phyloP scores from a whole-genome alignment of 2,888 invertebrate species.

The Fabriciana adippe region DNA sequence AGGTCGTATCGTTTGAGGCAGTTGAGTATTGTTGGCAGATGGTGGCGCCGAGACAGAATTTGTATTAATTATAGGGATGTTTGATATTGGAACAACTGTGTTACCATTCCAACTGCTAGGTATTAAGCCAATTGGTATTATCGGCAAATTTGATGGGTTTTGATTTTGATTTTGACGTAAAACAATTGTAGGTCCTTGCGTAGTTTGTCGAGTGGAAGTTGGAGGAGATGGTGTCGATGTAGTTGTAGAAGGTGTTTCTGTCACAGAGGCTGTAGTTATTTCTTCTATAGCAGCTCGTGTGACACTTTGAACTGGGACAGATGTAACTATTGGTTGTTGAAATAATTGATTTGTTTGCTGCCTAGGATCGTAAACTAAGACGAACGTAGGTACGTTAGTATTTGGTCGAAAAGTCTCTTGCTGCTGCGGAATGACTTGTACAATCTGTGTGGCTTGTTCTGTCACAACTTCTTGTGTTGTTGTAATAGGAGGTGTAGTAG shows the following conservation, averaged over 20 bases:
- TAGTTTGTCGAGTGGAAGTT: conserved; percentile 7
- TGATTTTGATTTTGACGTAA: conserved; percentile 4
- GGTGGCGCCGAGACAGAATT: conserved; percentile 10
- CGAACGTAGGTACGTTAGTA: conserved; percentile 24
- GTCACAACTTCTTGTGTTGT: conserved; percentile 21
- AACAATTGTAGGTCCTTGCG: conserved; percentile 16
- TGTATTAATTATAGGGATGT: conserved; percentile 19
- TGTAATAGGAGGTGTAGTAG: conserved; percentile 5
- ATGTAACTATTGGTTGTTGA: conserved; percentile 24
- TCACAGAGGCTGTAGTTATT: conserved; percentile 7
- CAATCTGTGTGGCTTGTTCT: conserved; percentile 15
- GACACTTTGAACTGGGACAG: conserved; percentile 17
- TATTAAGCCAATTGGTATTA: conserved; percentile 8
- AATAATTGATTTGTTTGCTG: conserved; percentile 20
- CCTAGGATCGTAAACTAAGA: conserved; percentile 32
- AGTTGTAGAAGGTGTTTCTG: conserved; percentile 7
- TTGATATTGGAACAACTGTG: conserved; percentile 25
- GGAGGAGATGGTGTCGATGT: conserved; percentile 15
- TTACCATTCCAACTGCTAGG: conserved; percentile 15
- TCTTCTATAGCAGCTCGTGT: conserved; percentile 1
- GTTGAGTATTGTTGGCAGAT: conserved; percentile 24
- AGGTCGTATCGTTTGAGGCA: conserved; percentile 17
- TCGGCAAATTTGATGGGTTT: background rate
- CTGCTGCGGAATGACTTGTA: conserved; percentile 34
- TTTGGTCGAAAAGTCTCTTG: conserved; percentile 28